Evolutionary conservation across 2,113 vertebrate genomes (phyloP).

Genomic region (Falco punctatus): DNA sequence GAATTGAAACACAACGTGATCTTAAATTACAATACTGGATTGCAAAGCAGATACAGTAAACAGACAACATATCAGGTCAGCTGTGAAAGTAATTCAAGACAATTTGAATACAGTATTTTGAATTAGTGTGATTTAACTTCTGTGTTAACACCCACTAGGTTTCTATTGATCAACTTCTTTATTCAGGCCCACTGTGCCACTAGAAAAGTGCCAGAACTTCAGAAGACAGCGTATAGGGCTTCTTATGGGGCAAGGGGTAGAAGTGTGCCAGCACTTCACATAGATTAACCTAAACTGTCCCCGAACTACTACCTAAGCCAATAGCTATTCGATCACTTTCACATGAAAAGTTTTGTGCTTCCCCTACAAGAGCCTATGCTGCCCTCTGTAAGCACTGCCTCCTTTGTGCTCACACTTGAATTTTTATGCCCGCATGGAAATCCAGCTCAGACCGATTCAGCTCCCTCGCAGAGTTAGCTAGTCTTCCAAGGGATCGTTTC

Average conservation of each 20-base stretch:
- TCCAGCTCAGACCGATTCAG: neutral
- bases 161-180: neutral
- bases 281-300: neutral
- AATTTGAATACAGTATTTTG: neutral
- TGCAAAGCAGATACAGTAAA: neutral
- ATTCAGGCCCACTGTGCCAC: neutral
- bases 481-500: neutral
- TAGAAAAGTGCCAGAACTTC: neutral
- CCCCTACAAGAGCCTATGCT: neutral
- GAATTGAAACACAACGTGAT: neutral
- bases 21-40: neutral
- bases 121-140: neutral
- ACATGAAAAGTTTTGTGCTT: neutral
- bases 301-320: neutral
- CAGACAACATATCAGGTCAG: accelerated
- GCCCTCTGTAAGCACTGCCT: neutral
- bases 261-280: neutral
- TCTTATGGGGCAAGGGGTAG: neutral
- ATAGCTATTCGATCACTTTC: neutral
- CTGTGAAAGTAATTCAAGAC: neutral
- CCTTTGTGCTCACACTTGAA: neutral
- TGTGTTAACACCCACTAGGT: neutral
- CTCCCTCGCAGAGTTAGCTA: neutral
- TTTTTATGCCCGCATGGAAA: neutral
- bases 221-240: neutral